These are phyloP conservation scores for Pammene aurita DNA, from an alignment of 2,888 invertebrate genomes.

Conservation along the genomic window DNA sequence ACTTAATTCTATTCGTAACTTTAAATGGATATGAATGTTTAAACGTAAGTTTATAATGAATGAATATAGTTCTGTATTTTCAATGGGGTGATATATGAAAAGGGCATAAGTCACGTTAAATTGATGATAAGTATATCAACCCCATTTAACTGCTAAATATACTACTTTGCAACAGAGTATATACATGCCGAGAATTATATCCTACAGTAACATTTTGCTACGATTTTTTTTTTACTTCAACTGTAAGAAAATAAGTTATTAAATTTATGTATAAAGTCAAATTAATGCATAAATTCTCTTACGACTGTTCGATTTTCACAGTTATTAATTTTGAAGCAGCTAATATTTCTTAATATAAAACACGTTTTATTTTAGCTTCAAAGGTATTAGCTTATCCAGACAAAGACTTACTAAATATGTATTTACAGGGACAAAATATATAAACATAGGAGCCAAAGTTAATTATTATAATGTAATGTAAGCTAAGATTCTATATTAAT, in stretches of 20 bases:
- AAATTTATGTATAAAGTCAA: too few relatives aligned
- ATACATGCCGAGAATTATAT: too few relatives aligned
- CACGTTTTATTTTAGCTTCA: neutral
- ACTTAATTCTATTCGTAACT: constrained; percentile 19
- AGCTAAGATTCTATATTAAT: constrained; percentile 15
- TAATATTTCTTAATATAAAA: neutral
- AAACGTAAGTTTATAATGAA: constrained; percentile 10
- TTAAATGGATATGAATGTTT: constrained; percentile 1
- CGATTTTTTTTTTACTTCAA: too few relatives aligned
- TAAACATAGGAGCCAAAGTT: constrained; percentile 39
- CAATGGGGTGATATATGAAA: neutral
- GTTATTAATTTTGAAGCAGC: neutral
- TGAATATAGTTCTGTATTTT: neutral
- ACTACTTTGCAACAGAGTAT: too few relatives aligned
- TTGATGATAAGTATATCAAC: neutral
- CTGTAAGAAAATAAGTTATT: too few relatives aligned
- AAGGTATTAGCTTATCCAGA: constrained; percentile 12
- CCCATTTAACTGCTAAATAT: neutral
- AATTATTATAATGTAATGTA: constrained; percentile 48
- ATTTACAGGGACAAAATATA: constrained; percentile 41
- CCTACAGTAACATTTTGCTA: too few relatives aligned
- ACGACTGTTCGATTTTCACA: too few relatives aligned
- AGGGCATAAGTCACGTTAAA: too few relatives aligned
- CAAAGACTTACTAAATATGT: constrained; percentile 35
- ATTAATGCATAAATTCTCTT: too few relatives aligned